Evolutionary conservation across 2,797 vertebrate species (phyloP), one percentile per base, ranked within the genome.

Genomic region (Hirundo rustica): DNA sequence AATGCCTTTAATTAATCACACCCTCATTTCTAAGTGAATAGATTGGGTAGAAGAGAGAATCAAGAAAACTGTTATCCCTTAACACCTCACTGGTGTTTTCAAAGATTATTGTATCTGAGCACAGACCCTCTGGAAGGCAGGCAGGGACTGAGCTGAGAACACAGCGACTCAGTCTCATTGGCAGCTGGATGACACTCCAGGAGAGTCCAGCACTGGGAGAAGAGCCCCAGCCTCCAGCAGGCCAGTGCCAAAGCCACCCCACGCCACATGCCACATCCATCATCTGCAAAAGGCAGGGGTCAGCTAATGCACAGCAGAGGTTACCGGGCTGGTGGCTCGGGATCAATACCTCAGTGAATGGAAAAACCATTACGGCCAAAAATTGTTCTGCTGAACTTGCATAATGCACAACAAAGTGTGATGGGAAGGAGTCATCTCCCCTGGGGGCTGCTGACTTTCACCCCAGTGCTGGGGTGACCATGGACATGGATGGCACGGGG

Each of bases 401-500:
- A 22, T 34, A 68, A 72, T 7, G 47, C 26, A 21, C 61, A 71
- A 57, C 48, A 67, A 80, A 84, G 58, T 3, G 19, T 21, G 38
- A 58, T 4, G 8, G 65, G 54, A 65, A 34, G 50, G 7, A 5
- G 2, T 4, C 42, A 6, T 9, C n/a, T 21, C 18, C 29, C 57
- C 32, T 0, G 0, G 0, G 3, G 45, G 30, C 65, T 92, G 57
- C 32, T 60, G 48, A 40, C 73, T 55, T 51, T 76, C 61, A 71
- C 18, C 61, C 22, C 13, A 0, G 6, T 16, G 70, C n/a, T 5
- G 4, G 23, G 10, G 30, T 54, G n/a, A 58, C 53, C 2, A 3
- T 0, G 0, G 29, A 5, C 1, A 2, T 4, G 38, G 44, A 8
- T 2, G n/a, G 38, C 12, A 13, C 15, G 1, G 38, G 23, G 36